Evolutionary conservation across 2,888 invertebrate species (phyloP).

Genomic region (Anarsia innoxiella): DNA sequence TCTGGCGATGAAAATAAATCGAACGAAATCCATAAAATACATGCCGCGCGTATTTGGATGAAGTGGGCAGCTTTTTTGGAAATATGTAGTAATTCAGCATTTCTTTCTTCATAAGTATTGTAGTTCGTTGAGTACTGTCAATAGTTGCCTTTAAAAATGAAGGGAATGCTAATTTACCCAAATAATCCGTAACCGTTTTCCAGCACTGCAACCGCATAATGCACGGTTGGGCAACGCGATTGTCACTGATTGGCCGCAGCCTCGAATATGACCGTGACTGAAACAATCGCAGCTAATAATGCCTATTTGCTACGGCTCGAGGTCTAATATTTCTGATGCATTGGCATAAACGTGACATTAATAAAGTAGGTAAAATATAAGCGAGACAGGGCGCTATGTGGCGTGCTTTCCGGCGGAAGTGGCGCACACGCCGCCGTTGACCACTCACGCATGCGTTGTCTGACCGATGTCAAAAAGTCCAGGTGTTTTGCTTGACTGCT

Average conservation of each 20-base stretch:
- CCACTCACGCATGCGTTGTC: constrained; percentile 39
- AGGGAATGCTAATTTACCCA: constrained; percentile 25
- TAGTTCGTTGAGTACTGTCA: too few species aligned
- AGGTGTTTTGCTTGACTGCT: too few species aligned
- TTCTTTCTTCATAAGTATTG: too few species aligned
- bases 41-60: constrained; percentile 8
- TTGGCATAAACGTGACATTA: constrained; percentile 25
- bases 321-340: constrained; percentile 34
- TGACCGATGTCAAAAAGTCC: constrained; percentile 27
- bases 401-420: constrained; percentile 70
- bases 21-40: constrained; percentile 9
- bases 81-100: not conserved
- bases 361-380: constrained; percentile 28
- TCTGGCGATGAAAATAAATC: constrained; percentile 3
- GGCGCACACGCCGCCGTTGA: constrained; percentile 65
- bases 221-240: constrained; percentile 34
- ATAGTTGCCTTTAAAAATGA: too few species aligned
- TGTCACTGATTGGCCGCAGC: constrained; percentile 49
- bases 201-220: constrained; percentile 30
- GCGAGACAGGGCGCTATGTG: constrained; percentile 35
- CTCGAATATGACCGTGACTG: constrained; percentile 42
- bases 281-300: constrained; percentile 31
- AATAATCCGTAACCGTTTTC: constrained; percentile 29
- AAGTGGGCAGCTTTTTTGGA: constrained; percentile 4
- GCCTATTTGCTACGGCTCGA: constrained; percentile 23